Evolutionary conservation across 2,113 vertebrate genomes (phyloP).

Genomic region (Microtus pennsylvanicus): DNA sequence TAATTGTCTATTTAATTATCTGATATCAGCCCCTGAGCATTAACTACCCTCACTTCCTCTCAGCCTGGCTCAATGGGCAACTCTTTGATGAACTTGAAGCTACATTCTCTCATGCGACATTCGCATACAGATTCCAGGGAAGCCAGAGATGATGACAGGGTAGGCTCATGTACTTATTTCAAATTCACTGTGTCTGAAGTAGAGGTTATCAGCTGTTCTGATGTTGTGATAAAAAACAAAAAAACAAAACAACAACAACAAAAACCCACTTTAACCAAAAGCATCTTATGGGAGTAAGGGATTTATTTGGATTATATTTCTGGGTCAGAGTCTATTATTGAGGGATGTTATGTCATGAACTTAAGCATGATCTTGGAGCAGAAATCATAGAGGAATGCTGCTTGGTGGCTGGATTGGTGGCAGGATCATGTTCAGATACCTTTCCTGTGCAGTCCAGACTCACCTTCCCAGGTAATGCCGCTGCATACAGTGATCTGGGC

Average conservation of each 20-base stretch:
- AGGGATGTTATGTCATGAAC: neutral
- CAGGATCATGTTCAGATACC: too few species aligned
- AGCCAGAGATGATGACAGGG: neutral
- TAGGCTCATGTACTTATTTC: neutral
- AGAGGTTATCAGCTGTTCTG: neutral
- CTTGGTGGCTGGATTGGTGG: neutral
- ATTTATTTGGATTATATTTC: neutral
- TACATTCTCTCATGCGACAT: neutral
- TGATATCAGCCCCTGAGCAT: neutral
- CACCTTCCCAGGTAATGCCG: neutral
- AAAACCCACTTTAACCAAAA: neutral
- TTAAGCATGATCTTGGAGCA: neutral
- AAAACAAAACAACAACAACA: neutral
- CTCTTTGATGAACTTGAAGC: neutral
- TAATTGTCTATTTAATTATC: neutral
- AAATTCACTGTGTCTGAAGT: neutral
- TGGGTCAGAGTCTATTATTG: neutral
- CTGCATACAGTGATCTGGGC: neutral
- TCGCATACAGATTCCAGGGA: neutral
- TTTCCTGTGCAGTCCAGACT: neutral
- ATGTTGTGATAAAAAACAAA: neutral
- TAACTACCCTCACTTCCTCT: neutral
- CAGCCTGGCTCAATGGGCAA: neutral
- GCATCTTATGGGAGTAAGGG: neutral
- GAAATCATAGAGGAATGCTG: neutral